Base-by-base conservation (phyloP, 2,888 invertebrate genomes). In the Drosophila infuscata region DNA sequence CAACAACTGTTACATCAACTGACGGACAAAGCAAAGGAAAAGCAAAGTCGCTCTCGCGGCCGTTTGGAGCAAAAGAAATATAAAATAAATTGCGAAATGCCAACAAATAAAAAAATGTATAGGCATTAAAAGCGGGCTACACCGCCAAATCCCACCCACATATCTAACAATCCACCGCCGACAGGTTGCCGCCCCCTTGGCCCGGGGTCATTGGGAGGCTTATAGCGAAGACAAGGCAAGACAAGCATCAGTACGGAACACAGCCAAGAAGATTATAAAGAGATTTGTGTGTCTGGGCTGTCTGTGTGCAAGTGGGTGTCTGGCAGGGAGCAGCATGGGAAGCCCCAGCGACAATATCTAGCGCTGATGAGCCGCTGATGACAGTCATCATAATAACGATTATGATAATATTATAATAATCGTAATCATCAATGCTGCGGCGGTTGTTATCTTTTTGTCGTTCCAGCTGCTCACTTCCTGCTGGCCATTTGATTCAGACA, bases 31-130 rank as follows among this genome's bases (percentile, higher is more conserved):
- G 53, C 58, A 48, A 63, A 43, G 54, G 9, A 51, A 60, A 60
- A 33, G 51, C 33, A 59, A 59, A 52, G 74, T 32, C 43, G 62
- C 64, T 56, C 56, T 58, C 61, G 67, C 69, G 62, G 71, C 67
- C 70, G 73, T 66, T 71, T 61, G 67, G 64, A 81, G 74, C 61
- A 60, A 78, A 82, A 81, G 62, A 88, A 53, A 81, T 85, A 83
- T 79, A 76, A 83, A 85, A 88, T 88, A 86, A 88, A 86, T 86
- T 86, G 82, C 83, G 66, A 81, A 88, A 88, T 82, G 77, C 78
- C 83, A 83, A 75, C 80, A 83, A 83, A 88, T 83, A 88, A 76
- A 85, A 70, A 75, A 62, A 80, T 74, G 74, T 66, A 72, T 76
- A 81, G 77, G 70, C 79, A 81, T 70, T 70, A 74, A 68, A 76